Percentiles rank a stretch among this genome's conserved stretches.
phyloP scores from a whole-genome alignment of 2,888 invertebrate species.

The Sialis lutaria region DNA sequence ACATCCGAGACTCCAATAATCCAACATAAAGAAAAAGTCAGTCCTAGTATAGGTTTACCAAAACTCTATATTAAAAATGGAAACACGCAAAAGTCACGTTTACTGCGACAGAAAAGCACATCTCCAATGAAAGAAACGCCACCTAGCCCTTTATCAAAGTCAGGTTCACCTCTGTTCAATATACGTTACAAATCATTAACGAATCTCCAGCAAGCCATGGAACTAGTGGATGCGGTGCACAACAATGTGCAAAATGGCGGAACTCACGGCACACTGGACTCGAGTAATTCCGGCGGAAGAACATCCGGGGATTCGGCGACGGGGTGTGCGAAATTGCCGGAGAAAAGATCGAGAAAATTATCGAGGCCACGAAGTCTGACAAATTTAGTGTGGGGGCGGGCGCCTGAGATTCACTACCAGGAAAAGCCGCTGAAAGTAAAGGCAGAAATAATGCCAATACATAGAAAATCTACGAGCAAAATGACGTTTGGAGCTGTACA shows the following conservation, averaged over 20 bases:
- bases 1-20: constrained; percentile 17
- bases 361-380: constrained; percentile 74
- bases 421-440: constrained; percentile 1
- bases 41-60: constrained; percentile 41
- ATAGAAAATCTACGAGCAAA: constrained; percentile 4
- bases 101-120: constrained; percentile 52
- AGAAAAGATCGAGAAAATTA: constrained; percentile 63
- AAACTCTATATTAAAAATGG: constrained; percentile 69
- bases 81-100: constrained; percentile 42
- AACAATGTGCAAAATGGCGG: constrained; percentile 6
- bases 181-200: constrained; percentile 53
- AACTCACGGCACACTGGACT: constrained; percentile 68
- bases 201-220: constrained; percentile 57
- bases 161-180: constrained; percentile 59
- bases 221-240: constrained; percentile 21
- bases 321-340: constrained; percentile 59
- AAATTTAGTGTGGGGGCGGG: constrained; percentile 60
- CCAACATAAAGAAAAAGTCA: constrained; percentile 34
- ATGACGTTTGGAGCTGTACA: constrained; percentile 5
- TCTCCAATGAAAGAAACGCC: constrained; percentile 54
- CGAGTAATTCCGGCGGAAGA: constrained; percentile 74
- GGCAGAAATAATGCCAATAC: constrained; percentile 4
- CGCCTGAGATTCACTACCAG: constrained; percentile 1
- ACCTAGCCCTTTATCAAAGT: constrained; percentile 47
- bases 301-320: constrained; percentile 67